phyloP scores from a whole-genome alignment of 2,888 invertebrate species.

The Selenia dentaria region DNA sequence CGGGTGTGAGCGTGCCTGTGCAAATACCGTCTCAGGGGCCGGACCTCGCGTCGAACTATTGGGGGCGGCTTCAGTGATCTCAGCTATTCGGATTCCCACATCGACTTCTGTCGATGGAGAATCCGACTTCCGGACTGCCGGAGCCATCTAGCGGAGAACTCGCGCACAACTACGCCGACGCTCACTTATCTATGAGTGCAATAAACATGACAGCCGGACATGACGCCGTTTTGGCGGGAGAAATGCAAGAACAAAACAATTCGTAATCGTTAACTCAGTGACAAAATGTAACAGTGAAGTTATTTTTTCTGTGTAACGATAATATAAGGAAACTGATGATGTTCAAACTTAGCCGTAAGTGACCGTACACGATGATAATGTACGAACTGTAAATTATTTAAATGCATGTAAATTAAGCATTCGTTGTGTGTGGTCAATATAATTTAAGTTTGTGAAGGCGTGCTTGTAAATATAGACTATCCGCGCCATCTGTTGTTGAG shows the following conservation, averaged over 20 bases:
- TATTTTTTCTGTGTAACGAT: slow-evolving; percentile 23
- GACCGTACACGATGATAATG: slow-evolving; percentile 58
- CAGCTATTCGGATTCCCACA: slow-evolving; percentile 95
- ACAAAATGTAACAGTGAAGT: slow-evolving; percentile 45
- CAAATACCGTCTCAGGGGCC: slow-evolving; percentile 95
- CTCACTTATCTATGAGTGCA: slow-evolving; percentile 71
- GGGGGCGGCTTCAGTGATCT: slow-evolving; percentile 97
- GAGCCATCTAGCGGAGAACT: slow-evolving; percentile 78
- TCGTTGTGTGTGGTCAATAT: slow-evolving; percentile 62
- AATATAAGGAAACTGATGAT: slow-evolving; percentile 76
- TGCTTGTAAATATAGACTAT: slow-evolving; percentile 58
- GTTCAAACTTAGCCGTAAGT: slow-evolving; percentile 78
- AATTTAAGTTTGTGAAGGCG: slow-evolving; percentile 54
- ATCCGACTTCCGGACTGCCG: slow-evolving; percentile 72
- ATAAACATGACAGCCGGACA: slow-evolving; percentile 83
- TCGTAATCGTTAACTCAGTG: slow-evolving; percentile 53
- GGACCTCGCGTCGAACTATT: slow-evolving; percentile 92
- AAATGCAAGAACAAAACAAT: slow-evolving; percentile 65
- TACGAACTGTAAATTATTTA: slow-evolving; percentile 33
- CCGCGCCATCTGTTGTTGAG: slow-evolving; percentile 77
- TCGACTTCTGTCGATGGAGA: slow-evolving; percentile 88
- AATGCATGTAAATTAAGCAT: slow-evolving; percentile 34
- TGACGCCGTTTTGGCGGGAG: slow-evolving; percentile 73
- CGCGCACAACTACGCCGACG: slow-evolving; percentile 79
- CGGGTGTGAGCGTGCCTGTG: slow-evolving; percentile 95